Base-by-base conservation (phyloP, 92 coral and sea anemone species). In the Phenganax subtilis region DNA sequence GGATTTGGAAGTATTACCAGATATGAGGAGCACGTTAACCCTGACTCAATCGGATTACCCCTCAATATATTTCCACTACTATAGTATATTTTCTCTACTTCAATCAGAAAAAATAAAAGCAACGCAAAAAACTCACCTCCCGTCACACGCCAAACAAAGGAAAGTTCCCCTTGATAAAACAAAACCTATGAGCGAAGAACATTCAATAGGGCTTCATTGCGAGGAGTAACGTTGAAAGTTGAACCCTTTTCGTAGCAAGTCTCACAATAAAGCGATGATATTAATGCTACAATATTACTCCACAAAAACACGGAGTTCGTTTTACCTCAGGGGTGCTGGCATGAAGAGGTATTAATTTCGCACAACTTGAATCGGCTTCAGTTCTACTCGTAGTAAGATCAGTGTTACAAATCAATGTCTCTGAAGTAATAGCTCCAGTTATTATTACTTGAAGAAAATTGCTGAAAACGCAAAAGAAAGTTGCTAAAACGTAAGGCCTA, bases 101-200 rank as follows among this genome's bases (percentile, higher is more conserved):
- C 16, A 15, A 16, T 9, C 12, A 5, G 65, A 16, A 16, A 59
- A 59, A 9, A 59, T 3, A 9, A 9, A 12, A 8, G 27, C 14
- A 61, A 7, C 27, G 27, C 27, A 7, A 7, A 17, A 61, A 6
- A 14, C 9, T 17, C 17, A 78, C 82, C 82, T 78, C 63, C 51
- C 12, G 59, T 47, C n/a, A 78, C 17, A 61, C 82, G 82, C 82
- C 82, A 78, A 15, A 78, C 82, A 78, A 57, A 78, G 4, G 82
- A 78, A 6, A 78, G 71, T 62, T 78, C 82, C n/a, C 82, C 67
- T 65, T 78, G 72, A 25, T 78, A 78, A 64, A 17, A 78, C 9
- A 78, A 65, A n/a, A 53, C 72, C 82, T 78, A 15, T 27, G 72
- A 27, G 12, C 27, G 9, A 66, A 30, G 10, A 66, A 29, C 28